Conservation (phyloP, 2,888 invertebrate genomes). For the Tortricodes alternella region DNA sequence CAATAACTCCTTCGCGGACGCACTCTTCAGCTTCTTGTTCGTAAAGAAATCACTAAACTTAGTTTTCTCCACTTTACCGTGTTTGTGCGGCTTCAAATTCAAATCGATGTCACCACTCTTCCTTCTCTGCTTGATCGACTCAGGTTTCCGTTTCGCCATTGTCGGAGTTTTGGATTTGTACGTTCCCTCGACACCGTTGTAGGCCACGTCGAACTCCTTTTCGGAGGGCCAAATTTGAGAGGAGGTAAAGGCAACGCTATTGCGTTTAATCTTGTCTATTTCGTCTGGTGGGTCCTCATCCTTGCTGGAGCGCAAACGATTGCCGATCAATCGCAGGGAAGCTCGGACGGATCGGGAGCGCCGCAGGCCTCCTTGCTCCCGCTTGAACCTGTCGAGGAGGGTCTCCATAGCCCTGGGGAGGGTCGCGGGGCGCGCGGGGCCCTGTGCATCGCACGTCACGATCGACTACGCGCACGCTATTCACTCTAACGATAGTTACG, state of each 20-base stretch:
- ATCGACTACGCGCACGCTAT: conserved; percentile 78
- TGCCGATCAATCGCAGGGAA: conserved; percentile 85
- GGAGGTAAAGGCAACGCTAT: conserved; percentile 63
- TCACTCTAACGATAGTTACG: conserved; percentile 75
- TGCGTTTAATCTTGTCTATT: conserved; percentile 61
- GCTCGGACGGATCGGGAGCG: conserved; percentile 87
- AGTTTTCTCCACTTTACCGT: conserved; percentile 67
- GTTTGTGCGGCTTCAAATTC: conserved; percentile 65
- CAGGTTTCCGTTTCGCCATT: conserved; percentile 71
- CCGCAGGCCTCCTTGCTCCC: conserved; percentile 78
- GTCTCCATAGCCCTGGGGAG: conserved; percentile 78
- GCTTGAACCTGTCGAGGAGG: conserved; percentile 78
- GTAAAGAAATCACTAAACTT: conserved; percentile 76
- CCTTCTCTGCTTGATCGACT: conserved; percentile 58
- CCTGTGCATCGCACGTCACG: conserved; percentile 77
- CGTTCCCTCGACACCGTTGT: conserved; percentile 73
- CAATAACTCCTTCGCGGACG: conserved; percentile 67
- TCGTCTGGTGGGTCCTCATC: conserved; percentile 65
- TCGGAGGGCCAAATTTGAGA: conserved; percentile 65
- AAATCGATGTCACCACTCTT: conserved; percentile 75
- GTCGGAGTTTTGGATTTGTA: conserved; percentile 74
- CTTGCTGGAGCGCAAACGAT: conserved; percentile 81
- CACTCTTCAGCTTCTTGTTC: conserved; percentile 75
- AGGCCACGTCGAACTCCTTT: conserved; percentile 70
- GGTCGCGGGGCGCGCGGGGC: conserved; percentile 65